Percentiles rank a stretch among this genome's conserved stretches.
These are phyloP conservation scores for Hippocampus abdominalis DNA, from an alignment of 2,113 vertebrate genomes.

Conservation along the genomic window DNA sequence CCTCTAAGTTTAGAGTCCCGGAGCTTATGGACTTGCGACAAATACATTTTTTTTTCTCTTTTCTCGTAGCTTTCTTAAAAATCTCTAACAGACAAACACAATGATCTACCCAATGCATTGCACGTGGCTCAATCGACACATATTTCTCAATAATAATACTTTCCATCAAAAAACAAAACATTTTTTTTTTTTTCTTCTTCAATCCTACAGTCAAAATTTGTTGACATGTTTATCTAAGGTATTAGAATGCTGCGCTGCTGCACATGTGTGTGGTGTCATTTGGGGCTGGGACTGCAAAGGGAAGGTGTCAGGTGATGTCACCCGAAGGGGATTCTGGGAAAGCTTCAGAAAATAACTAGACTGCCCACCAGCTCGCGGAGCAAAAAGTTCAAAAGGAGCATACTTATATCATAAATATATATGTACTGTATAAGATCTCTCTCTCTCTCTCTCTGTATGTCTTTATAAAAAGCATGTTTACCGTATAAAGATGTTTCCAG, in stretches of 20 bases:
- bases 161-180: slow-evolving; percentile 71
- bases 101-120: slow-evolving; percentile 82
- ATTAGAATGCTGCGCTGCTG: slow-evolving; percentile 59
- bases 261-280: slow-evolving; percentile 46
- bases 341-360: slow-evolving; percentile 78
- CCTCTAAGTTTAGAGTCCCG: slow-evolving; percentile 80
- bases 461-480: slow-evolving; percentile 62
- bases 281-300: slow-evolving; percentile 47
- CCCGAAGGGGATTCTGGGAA: slow-evolving; percentile 22
- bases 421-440: slow-evolving; percentile 59
- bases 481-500: slow-evolving; percentile 61
- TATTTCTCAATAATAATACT: slow-evolving; percentile 77
- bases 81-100: slow-evolving; percentile 82
- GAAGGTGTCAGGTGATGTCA: slow-evolving; percentile 50
- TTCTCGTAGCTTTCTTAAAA: slow-evolving; percentile 77
- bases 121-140: slow-evolving; percentile 82
- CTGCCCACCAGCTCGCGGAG: slow-evolving; percentile 68
- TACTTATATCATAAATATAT: slow-evolving; percentile 77
- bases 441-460: slow-evolving; percentile 49
- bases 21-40: slow-evolving; percentile 77
- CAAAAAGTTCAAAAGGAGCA: slow-evolving; percentile 69
- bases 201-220: slow-evolving; percentile 66
- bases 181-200: slow-evolving; percentile 62
- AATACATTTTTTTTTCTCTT: slow-evolving; percentile 74
- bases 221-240: slow-evolving; percentile 59